A percentile compares a stretch with the other conserved stretches of the same genome.
Evolutionary conservation across 2,797 vertebrate species (phyloP).

Genomic region (Enteromius trimaculatus): DNA sequence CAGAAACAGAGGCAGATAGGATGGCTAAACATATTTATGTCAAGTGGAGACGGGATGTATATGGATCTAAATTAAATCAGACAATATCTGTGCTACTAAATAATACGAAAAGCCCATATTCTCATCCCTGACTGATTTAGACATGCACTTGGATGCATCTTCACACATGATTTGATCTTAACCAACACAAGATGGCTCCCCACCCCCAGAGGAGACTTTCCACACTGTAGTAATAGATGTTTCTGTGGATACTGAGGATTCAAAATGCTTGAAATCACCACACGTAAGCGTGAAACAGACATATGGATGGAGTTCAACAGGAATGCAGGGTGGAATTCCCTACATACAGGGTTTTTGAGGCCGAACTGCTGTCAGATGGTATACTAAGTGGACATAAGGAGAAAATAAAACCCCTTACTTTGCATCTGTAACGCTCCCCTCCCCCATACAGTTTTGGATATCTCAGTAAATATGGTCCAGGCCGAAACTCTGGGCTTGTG

Average conservation of each 20-base stretch:
- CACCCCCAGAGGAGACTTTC: slow-evolving; percentile 55
- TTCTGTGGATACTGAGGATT: slow-evolving; percentile 37
- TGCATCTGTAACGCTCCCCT: slow-evolving; percentile 19
- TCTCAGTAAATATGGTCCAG: slow-evolving; percentile 33
- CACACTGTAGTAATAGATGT: slow-evolving; percentile 24
- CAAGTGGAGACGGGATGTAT: not conserved
- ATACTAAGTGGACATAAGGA: slow-evolving; percentile 8
- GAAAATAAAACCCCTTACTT: slow-evolving; percentile 39
- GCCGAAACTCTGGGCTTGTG: slow-evolving; percentile 32
- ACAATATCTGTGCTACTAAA: slow-evolving; percentile 1
- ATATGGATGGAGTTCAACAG: slow-evolving; percentile 25
- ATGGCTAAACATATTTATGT: not conserved
- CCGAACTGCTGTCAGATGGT: not conserved
- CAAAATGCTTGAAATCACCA: slow-evolving; percentile 5
- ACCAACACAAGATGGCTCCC: slow-evolving; percentile 65
- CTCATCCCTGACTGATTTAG: not conserved
- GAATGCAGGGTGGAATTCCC: slow-evolving; percentile 13
- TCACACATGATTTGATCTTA: slow-evolving; percentile 40
- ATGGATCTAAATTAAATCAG: not conserved
- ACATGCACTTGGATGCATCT: not conserved
- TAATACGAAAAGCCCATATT: not conserved
- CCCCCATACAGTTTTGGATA: slow-evolving; percentile 44
- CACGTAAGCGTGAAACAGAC: slow-evolving; percentile 14
- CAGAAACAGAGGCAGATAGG: not conserved
- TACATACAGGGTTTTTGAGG: not conserved